These are phyloP conservation scores for Globodera ellingtonae DNA, from an alignment of 1,140 invertebrate species.

Conservation along the genomic window DNA sequence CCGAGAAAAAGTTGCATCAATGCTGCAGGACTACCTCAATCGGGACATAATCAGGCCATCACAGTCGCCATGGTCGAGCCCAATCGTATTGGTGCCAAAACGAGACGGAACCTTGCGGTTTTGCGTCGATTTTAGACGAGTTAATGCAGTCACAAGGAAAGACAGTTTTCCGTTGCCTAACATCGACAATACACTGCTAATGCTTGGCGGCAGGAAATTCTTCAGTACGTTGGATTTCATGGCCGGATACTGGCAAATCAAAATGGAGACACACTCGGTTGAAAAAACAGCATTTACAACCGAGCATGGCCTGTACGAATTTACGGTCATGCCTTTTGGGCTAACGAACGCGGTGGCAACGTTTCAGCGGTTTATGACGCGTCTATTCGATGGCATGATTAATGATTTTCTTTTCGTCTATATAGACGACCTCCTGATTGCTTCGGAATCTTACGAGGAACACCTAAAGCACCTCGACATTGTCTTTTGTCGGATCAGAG, in stretches of 20 bases:
- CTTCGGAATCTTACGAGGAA: not conserved
- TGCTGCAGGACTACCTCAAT: constrained; percentile 12
- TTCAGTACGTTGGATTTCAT: constrained; percentile 65
- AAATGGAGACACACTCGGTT: constrained; percentile 24
- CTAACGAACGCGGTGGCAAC: constrained; percentile 47
- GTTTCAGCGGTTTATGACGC: constrained; percentile 69
- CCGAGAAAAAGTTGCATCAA: not conserved
- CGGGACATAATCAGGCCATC: constrained; percentile 11
- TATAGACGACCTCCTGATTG: constrained; percentile 9
- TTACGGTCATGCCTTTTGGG: constrained; percentile 66
- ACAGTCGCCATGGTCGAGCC: constrained; percentile 67
- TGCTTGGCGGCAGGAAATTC: constrained; percentile 49
- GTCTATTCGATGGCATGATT: not conserved
- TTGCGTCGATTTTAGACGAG: constrained; percentile 67
- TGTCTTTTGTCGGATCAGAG: no score
- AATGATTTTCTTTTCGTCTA: constrained; percentile 3
- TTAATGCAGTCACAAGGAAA: constrained; percentile 66
- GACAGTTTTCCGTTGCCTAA: constrained; percentile 68
- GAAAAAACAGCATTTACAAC: constrained; percentile 44
- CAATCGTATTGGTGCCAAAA: constrained; percentile 69
- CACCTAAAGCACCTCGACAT: not conserved
- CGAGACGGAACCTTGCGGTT: constrained; percentile 66
- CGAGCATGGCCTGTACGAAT: constrained; percentile 63
- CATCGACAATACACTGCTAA: constrained; percentile 52
- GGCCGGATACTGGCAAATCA: constrained; percentile 45